Conservation (phyloP, 2,113 vertebrate genomes). For the Empidonax traillii region DNA sequence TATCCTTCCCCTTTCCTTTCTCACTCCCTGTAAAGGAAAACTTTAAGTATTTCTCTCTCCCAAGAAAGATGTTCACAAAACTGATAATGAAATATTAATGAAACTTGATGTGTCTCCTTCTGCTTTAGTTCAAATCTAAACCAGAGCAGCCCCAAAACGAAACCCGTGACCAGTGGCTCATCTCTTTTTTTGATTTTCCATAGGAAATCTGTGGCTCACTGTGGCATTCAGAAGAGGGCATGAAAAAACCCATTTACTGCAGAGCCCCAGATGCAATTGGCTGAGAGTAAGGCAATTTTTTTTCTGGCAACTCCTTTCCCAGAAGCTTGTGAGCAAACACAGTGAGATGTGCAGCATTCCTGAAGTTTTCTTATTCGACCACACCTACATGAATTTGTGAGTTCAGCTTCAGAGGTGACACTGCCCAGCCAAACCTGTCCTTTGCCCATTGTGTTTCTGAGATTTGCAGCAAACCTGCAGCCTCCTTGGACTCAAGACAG, state of each 20-base stretch:
- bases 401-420: not conserved
- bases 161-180: not conserved
- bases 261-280: not conserved
- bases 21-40: not conserved
- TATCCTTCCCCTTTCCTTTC: not conserved
- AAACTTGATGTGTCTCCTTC: not conserved
- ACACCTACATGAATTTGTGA: rapidly evolving
- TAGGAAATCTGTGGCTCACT: not conserved
- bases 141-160: not conserved
- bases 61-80: not conserved
- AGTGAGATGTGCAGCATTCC: not conserved
- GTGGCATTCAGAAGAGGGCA: not conserved
- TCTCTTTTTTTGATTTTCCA: not conserved
- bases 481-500: not conserved
- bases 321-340: not conserved
- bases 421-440: not conserved
- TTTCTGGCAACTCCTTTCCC: not conserved
- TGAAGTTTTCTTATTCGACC: not conserved
- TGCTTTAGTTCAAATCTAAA: not conserved
- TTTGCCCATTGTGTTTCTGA: not conserved
- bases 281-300: not conserved
- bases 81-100: not conserved
- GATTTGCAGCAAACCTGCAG: not conserved
- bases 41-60: not conserved
- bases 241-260: not conserved